A percentile compares a stretch with the other conserved stretches of the same genome.
phyloP scores from a whole-genome alignment of 2,797 vertebrate genomes.

The Leptatherina wallacei region DNA sequence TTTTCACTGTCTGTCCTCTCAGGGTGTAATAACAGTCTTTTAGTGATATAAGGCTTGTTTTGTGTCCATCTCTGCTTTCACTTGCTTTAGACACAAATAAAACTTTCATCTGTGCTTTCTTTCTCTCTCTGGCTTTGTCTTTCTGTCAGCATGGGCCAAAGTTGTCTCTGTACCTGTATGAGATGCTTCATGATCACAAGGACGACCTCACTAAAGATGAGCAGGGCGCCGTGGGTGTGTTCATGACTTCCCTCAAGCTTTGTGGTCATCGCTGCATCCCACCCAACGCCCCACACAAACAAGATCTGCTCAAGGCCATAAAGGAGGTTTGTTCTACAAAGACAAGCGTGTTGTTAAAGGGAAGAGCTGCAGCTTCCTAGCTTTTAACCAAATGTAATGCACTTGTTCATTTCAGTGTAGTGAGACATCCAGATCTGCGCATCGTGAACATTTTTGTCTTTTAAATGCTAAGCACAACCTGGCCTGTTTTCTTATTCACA shows the following conservation, averaged over 20 bases:
- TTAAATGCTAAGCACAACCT: not conserved
- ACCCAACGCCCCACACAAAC: slow-evolving; percentile 85
- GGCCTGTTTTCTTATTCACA: slow-evolving; percentile 28
- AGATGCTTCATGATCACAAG: slow-evolving; percentile 90
- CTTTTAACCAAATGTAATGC: not conserved
- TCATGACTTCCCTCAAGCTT: slow-evolving; percentile 90
- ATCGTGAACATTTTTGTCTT: not conserved
- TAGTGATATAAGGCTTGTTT: slow-evolving; percentile 14
- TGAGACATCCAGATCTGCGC: not conserved
- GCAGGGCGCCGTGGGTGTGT: slow-evolving; percentile 81
- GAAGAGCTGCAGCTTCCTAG: not conserved
- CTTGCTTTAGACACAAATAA: not conserved
- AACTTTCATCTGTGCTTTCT: not conserved
- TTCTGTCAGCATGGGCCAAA: slow-evolving; percentile 91
- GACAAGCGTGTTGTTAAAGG: slow-evolving; percentile 9
- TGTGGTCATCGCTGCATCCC: slow-evolving; percentile 93
- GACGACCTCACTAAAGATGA: slow-evolving; percentile 89
- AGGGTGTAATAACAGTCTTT: not conserved
- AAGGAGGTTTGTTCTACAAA: slow-evolving; percentile 84
- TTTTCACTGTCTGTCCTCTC: not conserved
- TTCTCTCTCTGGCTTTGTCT: slow-evolving; percentile 7
- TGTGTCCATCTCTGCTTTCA: slow-evolving; percentile 11
- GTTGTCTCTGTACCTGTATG: slow-evolving; percentile 91
- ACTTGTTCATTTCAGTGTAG: not conserved
- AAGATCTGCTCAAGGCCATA: slow-evolving; percentile 90